Evolutionary conservation across 2,888 invertebrate genomes (phyloP), one percentile per base, ranked within the genome.

Genomic region (Acleris sparsana): DNA sequence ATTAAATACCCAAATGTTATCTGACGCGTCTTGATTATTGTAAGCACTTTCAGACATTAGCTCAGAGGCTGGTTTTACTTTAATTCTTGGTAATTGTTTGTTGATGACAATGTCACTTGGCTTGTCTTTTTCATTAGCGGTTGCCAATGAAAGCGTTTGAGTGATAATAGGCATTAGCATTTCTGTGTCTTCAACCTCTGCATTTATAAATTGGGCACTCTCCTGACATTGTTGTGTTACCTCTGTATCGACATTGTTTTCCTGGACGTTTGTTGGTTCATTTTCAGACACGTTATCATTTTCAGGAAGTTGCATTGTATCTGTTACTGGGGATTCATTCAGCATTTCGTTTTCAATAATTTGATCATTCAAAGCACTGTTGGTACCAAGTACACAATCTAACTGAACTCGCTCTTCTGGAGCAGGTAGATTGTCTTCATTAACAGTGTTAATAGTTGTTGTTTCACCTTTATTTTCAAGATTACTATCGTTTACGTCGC

Each of bases 251-350:
- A 59, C 18, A 17, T 56, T 18, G 44, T 68, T 70, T 73, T 53
- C 46, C 46, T 46, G 16, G 6, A 33, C 52, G 22, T 61, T 69
- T 71, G 51, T 60, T 57, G 43, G 16, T 48, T 56, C 62, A 3
- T 20, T 22, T 44, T 63, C 68, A 53, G 44, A 18, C 9, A 20
- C 11, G 43, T 69, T 64, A 44, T 70, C 70, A 59, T 87, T 89
- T 69, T 82, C 83, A n/a, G 87, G 88, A 20, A 89, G 73, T 75
- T 87, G 83, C 76, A 87, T 92, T 5, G 92, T 92, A 71, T 89
- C 87, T 44, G 86, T 79, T 17, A 89, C 92, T 46, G 92, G 92
- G 74, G 79, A 86, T 33, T 76, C 73, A 75, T 88, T 85, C 4
- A 85, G 71, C n/a, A 85, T 68, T 70, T 79, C 83, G 51, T 67